A percentile compares a stretch with the other conserved stretches of the same genome.
These are phyloP conservation scores for Ophioderma brevispina DNA, from an alignment of 35 echinoderm and acorn worm genomes.

Conservation along the genomic window DNA sequence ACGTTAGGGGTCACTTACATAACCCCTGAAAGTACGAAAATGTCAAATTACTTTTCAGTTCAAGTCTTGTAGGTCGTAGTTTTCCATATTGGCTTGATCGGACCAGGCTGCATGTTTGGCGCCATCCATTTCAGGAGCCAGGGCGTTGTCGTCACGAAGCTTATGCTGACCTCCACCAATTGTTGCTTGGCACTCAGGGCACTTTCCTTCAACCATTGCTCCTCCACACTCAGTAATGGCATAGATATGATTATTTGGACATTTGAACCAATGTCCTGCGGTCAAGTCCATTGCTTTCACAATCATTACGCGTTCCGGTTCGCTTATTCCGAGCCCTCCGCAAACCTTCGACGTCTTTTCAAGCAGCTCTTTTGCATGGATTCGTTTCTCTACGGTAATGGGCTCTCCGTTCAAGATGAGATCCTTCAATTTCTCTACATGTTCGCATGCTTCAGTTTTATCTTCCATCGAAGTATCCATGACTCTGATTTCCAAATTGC, in stretches of 20 bases:
- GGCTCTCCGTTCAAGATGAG: background rate
- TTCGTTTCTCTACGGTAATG: slow-evolving; percentile 30
- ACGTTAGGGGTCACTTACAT: too few species aligned
- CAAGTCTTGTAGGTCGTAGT: slow-evolving; percentile 8
- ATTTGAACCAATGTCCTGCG: slow-evolving; percentile 86
- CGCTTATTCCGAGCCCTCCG: slow-evolving; percentile 51
- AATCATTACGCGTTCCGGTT: slow-evolving; percentile 69
- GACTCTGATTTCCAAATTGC: too few species aligned
- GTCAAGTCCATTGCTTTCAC: slow-evolving; percentile 77
- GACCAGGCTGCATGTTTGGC: slow-evolving; percentile 69
- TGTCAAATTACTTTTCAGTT: too few species aligned
- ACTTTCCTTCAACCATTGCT: slow-evolving; percentile 45
- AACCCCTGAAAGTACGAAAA: too few species aligned
- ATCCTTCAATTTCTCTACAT: too few species aligned
- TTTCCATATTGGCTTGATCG: slow-evolving; percentile 13
- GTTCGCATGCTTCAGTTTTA: too few species aligned
- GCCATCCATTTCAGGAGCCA: slow-evolving; percentile 88
- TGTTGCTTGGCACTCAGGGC: slow-evolving; percentile 58
- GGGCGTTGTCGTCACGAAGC: slow-evolving; percentile 41
- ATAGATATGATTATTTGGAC: slow-evolving; percentile 86
- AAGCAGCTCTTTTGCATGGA: slow-evolving; percentile 11
- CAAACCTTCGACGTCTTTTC: slow-evolving; percentile 22
- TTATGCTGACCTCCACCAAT: slow-evolving; percentile 72
- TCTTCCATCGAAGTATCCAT: too few species aligned
- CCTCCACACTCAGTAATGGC: slow-evolving; percentile 91